Evolutionary conservation across 2,797 vertebrate genomes (phyloP).

Genomic region (Pipistrellus nathusii): DNA sequence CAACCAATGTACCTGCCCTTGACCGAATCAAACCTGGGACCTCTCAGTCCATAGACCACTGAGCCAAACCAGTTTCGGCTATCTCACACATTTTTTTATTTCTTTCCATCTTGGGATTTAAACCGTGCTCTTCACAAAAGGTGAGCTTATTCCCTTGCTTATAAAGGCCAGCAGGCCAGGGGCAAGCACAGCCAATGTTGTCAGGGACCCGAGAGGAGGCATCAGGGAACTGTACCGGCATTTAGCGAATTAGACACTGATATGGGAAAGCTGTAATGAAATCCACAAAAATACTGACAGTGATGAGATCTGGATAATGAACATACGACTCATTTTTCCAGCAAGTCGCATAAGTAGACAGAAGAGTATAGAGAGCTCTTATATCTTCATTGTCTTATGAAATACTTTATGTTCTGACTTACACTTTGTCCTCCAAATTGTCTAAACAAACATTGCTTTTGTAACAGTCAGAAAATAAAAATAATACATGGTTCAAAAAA

Average conservation of each 20-base stretch:
- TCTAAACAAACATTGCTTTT: background rate
- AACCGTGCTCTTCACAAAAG: background rate
- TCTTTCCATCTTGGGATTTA: background rate
- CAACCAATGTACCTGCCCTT: too few species aligned
- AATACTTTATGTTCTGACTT: background rate
- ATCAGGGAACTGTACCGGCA: too few species aligned
- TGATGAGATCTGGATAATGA: background rate
- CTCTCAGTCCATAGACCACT: too few species aligned
- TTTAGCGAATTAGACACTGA: background rate
- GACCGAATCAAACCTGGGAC: too few species aligned
- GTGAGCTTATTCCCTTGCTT: background rate
- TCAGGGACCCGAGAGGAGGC: background rate
- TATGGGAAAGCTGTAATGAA: background rate
- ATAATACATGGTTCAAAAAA: background rate
- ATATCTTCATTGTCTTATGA: background rate
- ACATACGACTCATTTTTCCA: background rate
- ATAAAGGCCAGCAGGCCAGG: background rate
- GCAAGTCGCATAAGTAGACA: background rate
- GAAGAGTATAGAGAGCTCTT: background rate
- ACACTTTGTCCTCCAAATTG: background rate
- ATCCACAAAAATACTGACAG: background rate
- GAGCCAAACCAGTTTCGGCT: too few species aligned
- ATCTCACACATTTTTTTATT: background rate
- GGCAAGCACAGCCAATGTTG: background rate
- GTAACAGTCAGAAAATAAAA: constrained; percentile 13